These are phyloP conservation scores for Ctenopoma multispine DNA, from an alignment of 2,797 vertebrate genomes.

Conservation along the genomic window DNA sequence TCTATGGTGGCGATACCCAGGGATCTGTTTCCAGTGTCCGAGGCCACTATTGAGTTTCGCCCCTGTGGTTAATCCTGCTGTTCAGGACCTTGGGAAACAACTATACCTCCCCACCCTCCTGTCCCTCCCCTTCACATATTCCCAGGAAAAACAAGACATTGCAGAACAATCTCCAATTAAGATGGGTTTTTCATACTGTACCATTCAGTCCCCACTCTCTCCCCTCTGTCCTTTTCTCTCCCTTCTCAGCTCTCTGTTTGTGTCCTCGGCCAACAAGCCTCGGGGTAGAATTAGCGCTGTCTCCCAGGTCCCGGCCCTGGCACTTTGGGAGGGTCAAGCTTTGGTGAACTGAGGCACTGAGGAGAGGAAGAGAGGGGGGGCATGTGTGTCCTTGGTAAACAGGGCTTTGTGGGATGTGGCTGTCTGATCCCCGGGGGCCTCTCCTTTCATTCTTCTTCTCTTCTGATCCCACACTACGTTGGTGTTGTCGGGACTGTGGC, in stretches of 20 bases:
- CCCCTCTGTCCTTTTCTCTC: slow-evolving; percentile 55
- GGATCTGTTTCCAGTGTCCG: slow-evolving; percentile 81
- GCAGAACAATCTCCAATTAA: slow-evolving; percentile 86
- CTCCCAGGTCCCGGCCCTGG: slow-evolving; percentile 82
- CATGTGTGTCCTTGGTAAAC: slow-evolving; percentile 83
- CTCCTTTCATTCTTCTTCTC: slow-evolving; percentile 65
- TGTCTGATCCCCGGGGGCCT: slow-evolving; percentile 81
- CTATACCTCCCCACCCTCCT: slow-evolving; percentile 59
- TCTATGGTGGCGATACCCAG: slow-evolving; percentile 73
- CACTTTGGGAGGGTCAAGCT: slow-evolving; percentile 71
- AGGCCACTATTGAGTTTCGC: slow-evolving; percentile 80
- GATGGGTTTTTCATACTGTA: slow-evolving; percentile 83
- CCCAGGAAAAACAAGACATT: slow-evolving; percentile 83
- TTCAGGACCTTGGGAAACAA: slow-evolving; percentile 86
- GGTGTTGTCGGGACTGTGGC: slow-evolving; percentile 54
- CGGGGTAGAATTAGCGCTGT: slow-evolving; percentile 81
- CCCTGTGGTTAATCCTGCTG: slow-evolving; percentile 84
- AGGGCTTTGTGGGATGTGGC: slow-evolving; percentile 84
- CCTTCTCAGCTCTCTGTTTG: slow-evolving; percentile 67
- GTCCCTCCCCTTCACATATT: slow-evolving; percentile 64
- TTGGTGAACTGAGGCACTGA: slow-evolving; percentile 60
- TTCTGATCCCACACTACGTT: slow-evolving; percentile 65
- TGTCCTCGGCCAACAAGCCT: slow-evolving; percentile 75
- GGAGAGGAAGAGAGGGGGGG: slow-evolving; percentile 28
- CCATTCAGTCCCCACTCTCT: slow-evolving; percentile 67